Base-by-base conservation (phyloP, 2,888 invertebrate genomes). In the Troides helena region DNA sequence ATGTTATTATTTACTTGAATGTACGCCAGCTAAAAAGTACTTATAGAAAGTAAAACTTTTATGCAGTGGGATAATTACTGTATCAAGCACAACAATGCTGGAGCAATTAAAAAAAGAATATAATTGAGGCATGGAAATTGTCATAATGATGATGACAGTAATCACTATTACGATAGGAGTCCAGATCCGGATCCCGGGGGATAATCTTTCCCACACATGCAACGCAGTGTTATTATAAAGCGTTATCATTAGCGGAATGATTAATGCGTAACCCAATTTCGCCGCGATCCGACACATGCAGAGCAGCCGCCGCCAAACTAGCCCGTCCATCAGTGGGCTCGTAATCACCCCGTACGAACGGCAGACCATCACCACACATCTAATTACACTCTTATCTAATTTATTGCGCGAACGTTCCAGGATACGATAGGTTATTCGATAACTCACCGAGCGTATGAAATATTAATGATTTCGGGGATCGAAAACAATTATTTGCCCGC, bases 181-280 rank as follows among this genome's bases (percentile, higher is more conserved):
- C 17, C 53, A 53, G 36, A 12, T 25, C 30, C 30, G 10, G 59
- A 6, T 61, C 17, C 25, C 56, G 21, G 62, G 36, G 50, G 50
- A 46, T 53, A 63, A 30, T 30, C 50, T 53, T 63, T 63, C 50
- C 62, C 62, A 62, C 56, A 68, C 68, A 65, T 62, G 46, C n/a
- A 60, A 60, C 43, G 46, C 63, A 18, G 18, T 21, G 59, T 59
- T 68, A 68, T 76, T 78, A 79, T 76, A 78, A 79, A 80, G 78
- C 75, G 76, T 75, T 76, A 80, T 80, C 77, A 74, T 75, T 76
- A 78, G 72, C 78, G 73, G 69, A 71, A 75, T 84, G 83, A 84
- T 82, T 81, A 80, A 83, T 82, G 81, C 68, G 74, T 80, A 81
- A 81, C 80, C 81, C 78, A 80, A 68, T 68, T 68, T 58, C 62